These are phyloP conservation scores for Trochalopteron elliotii DNA, from an alignment of 2,113 vertebrate species.

Conservation along the genomic window DNA sequence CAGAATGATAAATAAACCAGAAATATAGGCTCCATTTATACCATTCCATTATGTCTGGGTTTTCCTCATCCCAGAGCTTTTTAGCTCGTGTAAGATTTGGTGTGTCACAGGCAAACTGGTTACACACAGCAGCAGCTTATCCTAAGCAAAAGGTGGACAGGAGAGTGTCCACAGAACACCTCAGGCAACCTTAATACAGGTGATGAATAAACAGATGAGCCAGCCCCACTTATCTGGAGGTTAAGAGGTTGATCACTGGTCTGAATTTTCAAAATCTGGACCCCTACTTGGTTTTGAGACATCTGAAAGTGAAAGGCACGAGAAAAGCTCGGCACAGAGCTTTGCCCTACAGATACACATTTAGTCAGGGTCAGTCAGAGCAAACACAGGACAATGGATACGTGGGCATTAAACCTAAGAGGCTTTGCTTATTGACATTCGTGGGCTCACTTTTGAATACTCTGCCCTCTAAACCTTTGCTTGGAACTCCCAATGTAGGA, in stretches of 20 bases:
- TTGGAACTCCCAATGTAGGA: neutral
- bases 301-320: neutral
- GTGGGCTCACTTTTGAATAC: neutral
- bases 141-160: neutral
- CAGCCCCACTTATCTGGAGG: neutral
- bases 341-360: neutral
- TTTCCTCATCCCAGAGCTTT: neutral
- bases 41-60: neutral
- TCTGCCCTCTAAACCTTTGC: neutral
- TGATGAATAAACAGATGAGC: neutral
- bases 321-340: neutral
- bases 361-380: neutral
- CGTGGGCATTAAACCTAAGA: neutral
- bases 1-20: neutral
- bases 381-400: neutral
- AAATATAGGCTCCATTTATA: neutral
- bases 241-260: neutral
- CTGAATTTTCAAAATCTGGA: neutral
- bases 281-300: neutral
- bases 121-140: neutral
- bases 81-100: neutral
- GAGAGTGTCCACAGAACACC: neutral
- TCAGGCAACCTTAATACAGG: neutral
- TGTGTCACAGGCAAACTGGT: neutral
- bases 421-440: neutral